phyloP scores from a whole-genome alignment of 2,888 invertebrate species.

The Drosophila siamana region DNA sequence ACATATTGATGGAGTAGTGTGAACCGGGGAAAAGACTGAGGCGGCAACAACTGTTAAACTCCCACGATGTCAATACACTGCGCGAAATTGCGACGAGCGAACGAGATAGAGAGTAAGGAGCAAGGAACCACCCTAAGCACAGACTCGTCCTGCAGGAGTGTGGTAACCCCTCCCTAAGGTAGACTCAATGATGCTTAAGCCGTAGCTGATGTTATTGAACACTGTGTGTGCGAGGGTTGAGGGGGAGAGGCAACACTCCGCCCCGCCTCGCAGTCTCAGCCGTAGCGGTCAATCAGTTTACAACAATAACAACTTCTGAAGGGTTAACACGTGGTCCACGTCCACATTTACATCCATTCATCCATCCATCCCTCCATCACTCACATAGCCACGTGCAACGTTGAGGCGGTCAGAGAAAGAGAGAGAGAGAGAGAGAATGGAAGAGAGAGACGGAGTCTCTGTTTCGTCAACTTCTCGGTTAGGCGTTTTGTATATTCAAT shows the following conservation, averaged over 20 bases:
- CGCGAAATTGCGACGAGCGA: slow-evolving; percentile 30
- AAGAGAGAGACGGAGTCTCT: not conserved
- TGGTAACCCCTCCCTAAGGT: slow-evolving; percentile 20
- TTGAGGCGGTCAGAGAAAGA: not conserved
- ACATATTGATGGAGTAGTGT: not conserved
- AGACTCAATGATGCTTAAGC: slow-evolving; percentile 59
- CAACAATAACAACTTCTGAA: slow-evolving; percentile 71
- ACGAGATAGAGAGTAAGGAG: too few species aligned
- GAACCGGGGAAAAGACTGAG: not conserved
- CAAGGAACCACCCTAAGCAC: slow-evolving; percentile 15
- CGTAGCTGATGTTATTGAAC: slow-evolving; percentile 52
- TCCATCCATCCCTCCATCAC: slow-evolving; percentile 11
- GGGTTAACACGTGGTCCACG: slow-evolving; percentile 73
- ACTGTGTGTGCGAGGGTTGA: not conserved
- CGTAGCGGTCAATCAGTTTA: slow-evolving; percentile 69
- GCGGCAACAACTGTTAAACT: slow-evolving; percentile 72
- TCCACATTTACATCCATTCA: slow-evolving; percentile 7
- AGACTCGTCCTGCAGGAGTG: slow-evolving; percentile 3
- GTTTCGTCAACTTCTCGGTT: slow-evolving; percentile 42
- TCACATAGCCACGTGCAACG: slow-evolving; percentile 6
- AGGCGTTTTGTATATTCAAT: slow-evolving; percentile 74
- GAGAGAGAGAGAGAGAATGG: too few species aligned
- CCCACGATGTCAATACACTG: slow-evolving; percentile 77
- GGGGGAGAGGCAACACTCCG: slow-evolving; percentile 24
- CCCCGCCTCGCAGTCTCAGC: slow-evolving; percentile 33